A percentile compares a stretch with the other conserved stretches of the same genome.
phyloP scores from a whole-genome alignment of 2,888 invertebrate genomes.

The Baccha elongata region DNA sequence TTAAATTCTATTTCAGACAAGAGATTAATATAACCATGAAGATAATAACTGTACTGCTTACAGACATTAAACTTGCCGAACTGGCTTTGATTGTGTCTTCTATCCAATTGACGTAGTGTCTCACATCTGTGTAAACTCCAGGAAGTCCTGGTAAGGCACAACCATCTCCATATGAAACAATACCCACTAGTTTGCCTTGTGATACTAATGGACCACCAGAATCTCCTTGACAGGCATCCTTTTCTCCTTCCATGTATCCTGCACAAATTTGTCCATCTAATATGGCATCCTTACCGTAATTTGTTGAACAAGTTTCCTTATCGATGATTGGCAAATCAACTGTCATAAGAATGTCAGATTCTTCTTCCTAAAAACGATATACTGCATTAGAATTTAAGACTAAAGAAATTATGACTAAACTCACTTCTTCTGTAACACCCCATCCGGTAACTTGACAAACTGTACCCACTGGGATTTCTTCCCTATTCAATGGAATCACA shows the following conservation, averaged over 20 bases:
- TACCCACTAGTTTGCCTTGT: constrained; percentile 86
- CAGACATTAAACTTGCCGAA: background rate
- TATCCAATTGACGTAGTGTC: constrained; percentile 76
- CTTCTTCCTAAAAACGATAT: constrained; percentile 61
- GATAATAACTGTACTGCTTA: background rate
- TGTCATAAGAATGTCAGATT: constrained; percentile 76
- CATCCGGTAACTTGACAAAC: constrained; percentile 80
- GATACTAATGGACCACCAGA: constrained; percentile 91
- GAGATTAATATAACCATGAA: background rate
- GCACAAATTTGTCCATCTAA: constrained; percentile 89
- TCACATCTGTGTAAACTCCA: constrained; percentile 90
- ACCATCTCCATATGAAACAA: constrained; percentile 92
- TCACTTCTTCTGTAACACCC: constrained; percentile 78
- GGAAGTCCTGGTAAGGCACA: constrained; percentile 89
- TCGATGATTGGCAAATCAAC: constrained; percentile 77
- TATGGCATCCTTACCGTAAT: constrained; percentile 81
- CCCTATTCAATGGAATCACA: constrained; percentile 76
- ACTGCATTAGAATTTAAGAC: no score
- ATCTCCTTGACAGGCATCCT: constrained; percentile 92
- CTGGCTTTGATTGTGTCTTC: constrained; percentile 22
- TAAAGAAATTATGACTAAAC: no score
- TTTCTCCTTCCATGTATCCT: constrained; percentile 88
- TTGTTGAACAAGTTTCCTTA: constrained; percentile 77
- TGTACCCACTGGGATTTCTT: constrained; percentile 65
- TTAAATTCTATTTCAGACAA: background rate